Evolutionary conservation across 2,888 invertebrate genomes (phyloP).

Genomic region (Beris chalybata): DNA sequence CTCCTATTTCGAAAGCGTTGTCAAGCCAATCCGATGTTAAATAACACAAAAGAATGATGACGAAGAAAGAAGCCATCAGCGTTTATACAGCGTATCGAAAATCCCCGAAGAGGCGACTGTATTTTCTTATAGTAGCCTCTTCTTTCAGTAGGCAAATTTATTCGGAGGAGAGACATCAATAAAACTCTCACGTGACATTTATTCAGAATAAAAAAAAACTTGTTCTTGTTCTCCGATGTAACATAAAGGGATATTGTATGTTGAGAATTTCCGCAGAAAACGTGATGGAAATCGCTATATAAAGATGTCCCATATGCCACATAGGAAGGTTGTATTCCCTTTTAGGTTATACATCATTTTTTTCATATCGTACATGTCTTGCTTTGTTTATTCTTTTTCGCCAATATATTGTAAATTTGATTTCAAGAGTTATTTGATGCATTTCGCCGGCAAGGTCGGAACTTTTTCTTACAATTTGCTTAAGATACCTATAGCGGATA

Average conservation of each 20-base stretch:
- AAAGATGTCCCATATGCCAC: neutral
- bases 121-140: too few relatives aligned
- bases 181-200: constrained; percentile 30
- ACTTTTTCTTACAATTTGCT: too few relatives aligned
- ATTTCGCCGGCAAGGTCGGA: too few relatives aligned
- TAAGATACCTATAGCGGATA: too few relatives aligned
- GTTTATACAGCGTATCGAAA: constrained; percentile 4
- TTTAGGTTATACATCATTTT: too few relatives aligned
- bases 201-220: constrained; percentile 21
- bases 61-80: neutral
- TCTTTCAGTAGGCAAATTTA: constrained; percentile 26
- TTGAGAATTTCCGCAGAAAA: neutral
- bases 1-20: constrained; percentile 5
- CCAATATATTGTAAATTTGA: too few relatives aligned
- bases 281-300: constrained; percentile 12
- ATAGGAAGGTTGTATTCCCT: too few relatives aligned
- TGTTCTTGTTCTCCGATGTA: constrained; percentile 17
- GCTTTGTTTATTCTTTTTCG: too few relatives aligned
- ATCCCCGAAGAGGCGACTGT: neutral
- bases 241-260: constrained; percentile 9
- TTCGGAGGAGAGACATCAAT: constrained; percentile 23
- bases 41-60: constrained; percentile 1
- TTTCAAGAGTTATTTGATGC: too few relatives aligned
- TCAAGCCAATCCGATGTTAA: neutral
- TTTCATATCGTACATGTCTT: too few relatives aligned